Evolutionary conservation across 2,797 vertebrate genomes (phyloP), one percentile per base, ranked within the genome.

Genomic region (Pangasius krempfi): DNA sequence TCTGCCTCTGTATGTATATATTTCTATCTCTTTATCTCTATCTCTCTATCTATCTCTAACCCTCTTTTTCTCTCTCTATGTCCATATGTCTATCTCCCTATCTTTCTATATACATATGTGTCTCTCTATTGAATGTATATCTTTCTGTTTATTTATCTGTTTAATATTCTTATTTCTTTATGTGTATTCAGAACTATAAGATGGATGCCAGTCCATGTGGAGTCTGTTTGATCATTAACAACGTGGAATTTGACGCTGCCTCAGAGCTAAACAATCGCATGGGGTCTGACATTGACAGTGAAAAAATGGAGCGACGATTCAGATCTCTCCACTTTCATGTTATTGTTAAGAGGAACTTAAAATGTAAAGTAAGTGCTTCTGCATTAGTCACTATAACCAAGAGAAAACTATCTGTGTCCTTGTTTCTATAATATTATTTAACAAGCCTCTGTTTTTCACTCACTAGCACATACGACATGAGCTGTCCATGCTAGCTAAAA

Each of bases 161-260:
- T 37, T 70, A 20, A 20, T 56, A 86, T 4, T 12, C 27, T 54
- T 85, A 37, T 40, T 20, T 78, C 12, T 86, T 2, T 89, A 4
- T 88, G 10, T 85, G 78, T 20, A 25, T 25, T 37, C 93, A 99
- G 98, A 93, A 85, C 2, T 99, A 99, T 3, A 92, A 95, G 92
- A 96, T 99, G 96, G 96, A 96, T 0, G 93, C 95, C 0, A 95
- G 93, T 62, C 98, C 98, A 0, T 97, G 97, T 0, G 98, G 98
- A 50, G 87, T 92, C 90, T 99, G 98, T 92, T 95, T 99, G 88
- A 98, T 99, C 90, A 95, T 99, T 94, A 99, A 99, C 95, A 99
- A 99, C 0, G 93, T 98, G 87, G 94, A 93, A 60, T 99, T 99
- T 95, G 89, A 92, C 1, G 33, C 22, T 0, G 20, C 81, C 9